Base-by-base conservation (phyloP, 1,140 invertebrate species). In the Matsumurasca onukii region DNA sequence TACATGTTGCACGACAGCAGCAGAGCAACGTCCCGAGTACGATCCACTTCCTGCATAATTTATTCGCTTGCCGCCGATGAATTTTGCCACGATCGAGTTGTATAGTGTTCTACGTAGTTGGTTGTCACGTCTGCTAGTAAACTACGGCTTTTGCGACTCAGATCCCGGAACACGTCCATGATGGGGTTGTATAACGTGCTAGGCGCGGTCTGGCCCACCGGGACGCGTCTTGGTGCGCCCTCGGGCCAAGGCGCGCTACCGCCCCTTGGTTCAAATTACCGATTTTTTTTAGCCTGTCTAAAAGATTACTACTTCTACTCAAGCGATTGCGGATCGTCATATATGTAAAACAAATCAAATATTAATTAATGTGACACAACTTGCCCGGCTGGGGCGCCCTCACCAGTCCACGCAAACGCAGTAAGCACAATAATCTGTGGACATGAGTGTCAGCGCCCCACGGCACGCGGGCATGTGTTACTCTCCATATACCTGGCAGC, bases 31-130 rank as follows among this genome's bases (percentile, higher is more conserved):
- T 13, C 17, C 31, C 52, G 68, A 59, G 24, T 72, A 72, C 70
- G 71, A 71, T n/a, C 65, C 45, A 15, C 57, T 62, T 39, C 25
- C 22, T 34, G 66, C 13, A 34, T 49, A 71, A 57, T 71, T 72
- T 2, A 68, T 63, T 34, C 66, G 24, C 31, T 72, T 72, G 2
- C 70, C 69, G 15, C 70, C 70, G 49, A 70, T 67, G 13, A 71
- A 63, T 57, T 66, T 71, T 2, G 68, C 70, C 15, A 71, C 62
- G 2, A 63, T 63, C 20, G 69, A 68, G 34, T 69, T 71, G 45
- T 29, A n/a, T n/a, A 71, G 2, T 69, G 66, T 52, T 71, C 69
- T 24, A 45, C 69, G 48, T 31, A 34, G 45, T 71, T 69, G 55
- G 66, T 71, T 25, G 15, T 45, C 12, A 71, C 67, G 39, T 71